Base-by-base conservation (phyloP, 2,888 invertebrate species). In the Drosophila pullipes region DNA sequence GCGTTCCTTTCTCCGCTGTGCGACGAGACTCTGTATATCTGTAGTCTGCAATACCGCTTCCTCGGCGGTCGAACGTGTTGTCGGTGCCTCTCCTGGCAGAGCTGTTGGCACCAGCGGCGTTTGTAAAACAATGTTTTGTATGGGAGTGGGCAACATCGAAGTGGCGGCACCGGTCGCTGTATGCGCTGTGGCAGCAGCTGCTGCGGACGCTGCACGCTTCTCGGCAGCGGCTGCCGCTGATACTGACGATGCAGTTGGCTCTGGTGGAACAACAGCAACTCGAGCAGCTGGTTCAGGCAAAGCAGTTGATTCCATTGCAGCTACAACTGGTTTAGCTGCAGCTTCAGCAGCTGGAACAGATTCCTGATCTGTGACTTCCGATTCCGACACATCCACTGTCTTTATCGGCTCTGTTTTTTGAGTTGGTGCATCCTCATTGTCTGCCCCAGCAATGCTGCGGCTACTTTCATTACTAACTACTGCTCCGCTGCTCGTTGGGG, bases 1-100 rank as follows among this genome's bases (percentile, higher is more conserved):
- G 91, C 99, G 99, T 91, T 99, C 99, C 3, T 62, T 52, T 79
- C 96, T 96, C 61, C 97, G 95, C 90, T 97, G 96, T 41, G 91
- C 91, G 3, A 91, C 30, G 0, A 74, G 67, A 25, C 81, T 82
- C 5, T 87, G 82, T 4, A 83, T 81, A 10, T 89, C 90, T 10
- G 64, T 59, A 60, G 81, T 13, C 7, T 55, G 77, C 13, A 57
- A 1, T 0, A 59, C 49, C 5, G 78, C 81, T 0, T 59, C 62
- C 10, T 67, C 83, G 11, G 52, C 16, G 0, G 28, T 3, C 5
- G 66, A 11, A 10, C 18, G 39, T 1, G 66, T n/a, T 18, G 33
- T 5, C 9, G 30, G 28, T 4, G 41, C 25, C 37, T 57, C 35
- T 7, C 7, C 13, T 4, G 30, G 11, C 18, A 47, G 16, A 25